Percentiles rank a stretch among this genome's conserved stretches.
These are phyloP conservation scores for Philereme transversata DNA, from an alignment of 2,888 invertebrate species.

Conservation along the genomic window DNA sequence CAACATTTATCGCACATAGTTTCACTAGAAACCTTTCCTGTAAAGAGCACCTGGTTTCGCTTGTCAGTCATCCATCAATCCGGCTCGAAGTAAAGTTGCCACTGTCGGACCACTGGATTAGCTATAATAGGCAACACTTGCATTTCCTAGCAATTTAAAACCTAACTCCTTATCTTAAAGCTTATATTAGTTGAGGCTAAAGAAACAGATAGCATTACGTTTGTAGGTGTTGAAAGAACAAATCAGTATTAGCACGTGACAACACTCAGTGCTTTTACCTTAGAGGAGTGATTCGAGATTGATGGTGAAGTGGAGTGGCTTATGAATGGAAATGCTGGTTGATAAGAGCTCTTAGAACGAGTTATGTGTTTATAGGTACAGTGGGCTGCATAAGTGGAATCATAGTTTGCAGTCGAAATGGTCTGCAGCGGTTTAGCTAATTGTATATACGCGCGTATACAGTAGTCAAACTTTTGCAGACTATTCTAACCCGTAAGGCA, in stretches of 20 bases:
- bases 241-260: slow-evolving; percentile 66
- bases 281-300: slow-evolving; percentile 43
- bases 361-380: not conserved
- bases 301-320: slow-evolving; percentile 47
- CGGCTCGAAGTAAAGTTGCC: slow-evolving; percentile 59
- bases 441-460: too few species aligned
- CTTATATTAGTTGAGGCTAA: slow-evolving; percentile 35
- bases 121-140: slow-evolving; percentile 58
- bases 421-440: too few species aligned
- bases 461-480: too few species aligned
- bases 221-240: slow-evolving; percentile 56
- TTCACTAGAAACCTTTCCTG: slow-evolving; percentile 64
- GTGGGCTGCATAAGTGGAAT: too few species aligned
- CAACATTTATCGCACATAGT: slow-evolving; percentile 55
- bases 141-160: slow-evolving; percentile 42
- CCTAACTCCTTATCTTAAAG: slow-evolving; percentile 45
- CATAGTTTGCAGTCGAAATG: too few species aligned
- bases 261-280: slow-evolving; percentile 58
- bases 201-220: slow-evolving; percentile 53
- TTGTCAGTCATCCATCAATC: slow-evolving; percentile 73
- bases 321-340: slow-evolving; percentile 51
- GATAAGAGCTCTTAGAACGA: slow-evolving; percentile 7
- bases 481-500: too few species aligned
- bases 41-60: slow-evolving; percentile 60
- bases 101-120: slow-evolving; percentile 62